These are phyloP conservation scores for Lutraria lutraria DNA, from an alignment of 2,888 invertebrate species.

Conservation along the genomic window DNA sequence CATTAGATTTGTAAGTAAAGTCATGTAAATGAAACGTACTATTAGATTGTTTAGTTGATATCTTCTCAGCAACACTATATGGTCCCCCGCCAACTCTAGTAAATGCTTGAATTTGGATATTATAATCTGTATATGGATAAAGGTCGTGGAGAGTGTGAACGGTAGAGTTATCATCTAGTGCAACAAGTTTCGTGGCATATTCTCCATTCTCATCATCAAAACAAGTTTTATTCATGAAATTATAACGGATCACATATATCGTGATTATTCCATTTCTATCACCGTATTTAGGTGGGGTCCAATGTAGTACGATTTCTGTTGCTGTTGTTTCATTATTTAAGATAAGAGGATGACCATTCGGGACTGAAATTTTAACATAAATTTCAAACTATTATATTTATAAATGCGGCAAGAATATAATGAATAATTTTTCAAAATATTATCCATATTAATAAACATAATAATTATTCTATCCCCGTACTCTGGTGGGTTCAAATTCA, in stretches of 20 bases:
- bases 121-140: constrained; percentile 14
- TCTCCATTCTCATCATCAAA: neutral
- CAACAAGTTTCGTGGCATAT: neutral
- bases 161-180: neutral
- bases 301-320: neutral
- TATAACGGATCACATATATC: neutral
- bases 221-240: neutral
- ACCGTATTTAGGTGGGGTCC: neutral
- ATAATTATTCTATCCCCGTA: too few relatives aligned
- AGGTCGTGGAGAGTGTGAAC: neutral
- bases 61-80: neutral
- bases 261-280: constrained; percentile 6
- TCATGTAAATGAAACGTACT: neutral
- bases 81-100: neutral
- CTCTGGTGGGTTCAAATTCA: too few relatives aligned
- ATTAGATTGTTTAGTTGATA: neutral
- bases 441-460: too few relatives aligned
- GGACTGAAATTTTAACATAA: neutral
- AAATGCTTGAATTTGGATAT: constrained; percentile 14
- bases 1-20: neutral
- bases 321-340: neutral
- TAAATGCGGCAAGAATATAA: too few relatives aligned
- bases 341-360: neutral
- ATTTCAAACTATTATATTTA: too few relatives aligned
- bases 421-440: too few relatives aligned